Evolutionary conservation across 2,888 invertebrate genomes (phyloP), one percentile per base, ranked within the genome.

Genomic region (Synergus japonicus): DNA sequence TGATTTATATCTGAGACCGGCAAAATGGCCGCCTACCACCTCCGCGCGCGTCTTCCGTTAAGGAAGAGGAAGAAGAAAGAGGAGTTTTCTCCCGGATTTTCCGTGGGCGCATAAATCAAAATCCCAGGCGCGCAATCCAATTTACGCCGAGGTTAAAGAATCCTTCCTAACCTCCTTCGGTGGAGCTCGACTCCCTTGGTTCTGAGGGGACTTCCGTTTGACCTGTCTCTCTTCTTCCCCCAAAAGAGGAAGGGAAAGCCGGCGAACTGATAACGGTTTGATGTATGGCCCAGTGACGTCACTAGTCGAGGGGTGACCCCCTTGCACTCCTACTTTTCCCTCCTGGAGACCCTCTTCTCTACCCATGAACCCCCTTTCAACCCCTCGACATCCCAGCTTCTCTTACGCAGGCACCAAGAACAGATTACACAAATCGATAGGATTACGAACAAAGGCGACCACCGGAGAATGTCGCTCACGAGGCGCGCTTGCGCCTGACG

Each of bases 351-450:
- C 60, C 78, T 78, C 64, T 73, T 76, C 41, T 58, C 81, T 65
- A 67, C 79, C 66, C 77, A 15, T n/a, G 58, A 67, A 73, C 79
- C 43, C 76, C 67, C 65, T 64, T 76, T 54, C 69, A 43, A 22
- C 22, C 60, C 60, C 60, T 29, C 13, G 65, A 54, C 65, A 66
- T 80, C 81, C 76, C 81, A 81, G 81, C 80, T 73, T 84, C 83
- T 83, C 79, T 82, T 81, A 81, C 80, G 76, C 81, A 79, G 85
- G 87, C 85, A 84, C 88, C 85, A 87, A 87, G 89, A 90, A 89
- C 89, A 91, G 91, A 91, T 91, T 90, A 90, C 88, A 88, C 87
- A 87, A 89, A 91, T 91, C 91, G 91, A 90, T 90, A 87, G 88
- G 88, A 87, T 89, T 89, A 88, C 86, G 87, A 87, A 88, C 89